Base-by-base conservation (phyloP, 1,140 invertebrate species). In the Musca vetustissima region DNA sequence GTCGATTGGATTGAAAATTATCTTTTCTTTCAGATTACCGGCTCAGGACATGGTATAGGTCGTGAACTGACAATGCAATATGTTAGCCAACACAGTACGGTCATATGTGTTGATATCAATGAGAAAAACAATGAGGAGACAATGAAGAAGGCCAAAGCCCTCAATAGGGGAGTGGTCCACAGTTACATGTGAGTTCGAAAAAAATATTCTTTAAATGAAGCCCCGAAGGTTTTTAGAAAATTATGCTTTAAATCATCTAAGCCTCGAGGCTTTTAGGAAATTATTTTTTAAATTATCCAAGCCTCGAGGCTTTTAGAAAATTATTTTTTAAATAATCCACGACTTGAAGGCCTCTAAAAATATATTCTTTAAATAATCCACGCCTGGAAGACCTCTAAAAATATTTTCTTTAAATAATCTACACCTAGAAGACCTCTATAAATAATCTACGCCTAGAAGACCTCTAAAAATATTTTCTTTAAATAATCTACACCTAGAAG, bases 31-130 rank as follows among this genome's bases (percentile, higher is more conserved):
- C 83, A 98, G 86, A 90, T 98, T 66, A 97, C 95, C 22, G 96
- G 95, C 43, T 88, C 92, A 17, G 95, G 93, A 4, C 94, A 93
- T 84, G 96, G 96, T 14, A 92, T 98, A 73, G 96, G 96, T 2
- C 87, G 90, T 55, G 88, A 95, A 72, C 82, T 96, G 71, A 92
- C 94, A 4, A 81, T 92, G n/a, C 88, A 91, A 67, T 94, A 95
- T 77, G 91, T 90, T 1, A 84, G 86, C 24, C 84, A 92, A 11
- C 93, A 93, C 1, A 90, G 92, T 22, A 90, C 84, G 1, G 84
- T 98, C 2, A 88, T 98, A 0, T 89, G 94, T 69, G 94, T 94
- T 84, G 97, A 98, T 81, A 89, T 98, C 7, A 94, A 98, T 82
- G 84, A 89, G 71, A 80, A 87, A 71, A 87, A 86, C 50, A 91